Conservation (phyloP, 2,113 vertebrate genomes). For the Corythaeola cristata region DNA sequence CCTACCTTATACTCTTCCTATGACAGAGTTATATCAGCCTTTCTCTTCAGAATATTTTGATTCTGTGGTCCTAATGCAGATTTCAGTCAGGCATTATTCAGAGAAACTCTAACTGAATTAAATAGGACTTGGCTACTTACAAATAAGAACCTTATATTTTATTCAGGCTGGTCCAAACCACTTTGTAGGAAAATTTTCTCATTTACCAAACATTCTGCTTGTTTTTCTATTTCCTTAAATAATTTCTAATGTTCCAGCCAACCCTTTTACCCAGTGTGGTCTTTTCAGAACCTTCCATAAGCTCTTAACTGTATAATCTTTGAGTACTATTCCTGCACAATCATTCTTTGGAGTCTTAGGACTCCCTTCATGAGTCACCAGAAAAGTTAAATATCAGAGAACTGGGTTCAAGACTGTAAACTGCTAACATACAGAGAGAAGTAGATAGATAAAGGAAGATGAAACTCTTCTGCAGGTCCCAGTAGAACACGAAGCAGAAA, state of each 20-base stretch:
- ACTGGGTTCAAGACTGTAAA: background rate
- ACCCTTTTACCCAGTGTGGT: background rate
- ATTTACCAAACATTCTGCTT: background rate
- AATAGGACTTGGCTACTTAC: background rate
- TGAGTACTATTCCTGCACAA: background rate
- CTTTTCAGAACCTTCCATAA: background rate
- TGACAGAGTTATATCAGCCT: background rate
- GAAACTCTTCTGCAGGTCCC: background rate
- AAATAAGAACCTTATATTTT: background rate
- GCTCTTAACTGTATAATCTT: background rate
- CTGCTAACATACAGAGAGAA: background rate
- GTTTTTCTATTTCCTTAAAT: slow-evolving; percentile 14
- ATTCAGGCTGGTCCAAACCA: background rate
- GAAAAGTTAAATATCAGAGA: background rate
- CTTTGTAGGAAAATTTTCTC: background rate
- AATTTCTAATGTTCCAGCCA: background rate
- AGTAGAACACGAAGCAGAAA: background rate
- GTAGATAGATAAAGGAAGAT: background rate
- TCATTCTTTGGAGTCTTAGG: background rate
- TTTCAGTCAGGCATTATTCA: background rate
- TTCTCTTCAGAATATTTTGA: background rate
- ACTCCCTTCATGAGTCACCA: background rate
- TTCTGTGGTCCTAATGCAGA: background rate
- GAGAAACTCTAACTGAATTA: background rate
- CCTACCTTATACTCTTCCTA: background rate